Conservation (phyloP, 2,113 vertebrate genomes). For the Chionodraco myersi region DNA sequence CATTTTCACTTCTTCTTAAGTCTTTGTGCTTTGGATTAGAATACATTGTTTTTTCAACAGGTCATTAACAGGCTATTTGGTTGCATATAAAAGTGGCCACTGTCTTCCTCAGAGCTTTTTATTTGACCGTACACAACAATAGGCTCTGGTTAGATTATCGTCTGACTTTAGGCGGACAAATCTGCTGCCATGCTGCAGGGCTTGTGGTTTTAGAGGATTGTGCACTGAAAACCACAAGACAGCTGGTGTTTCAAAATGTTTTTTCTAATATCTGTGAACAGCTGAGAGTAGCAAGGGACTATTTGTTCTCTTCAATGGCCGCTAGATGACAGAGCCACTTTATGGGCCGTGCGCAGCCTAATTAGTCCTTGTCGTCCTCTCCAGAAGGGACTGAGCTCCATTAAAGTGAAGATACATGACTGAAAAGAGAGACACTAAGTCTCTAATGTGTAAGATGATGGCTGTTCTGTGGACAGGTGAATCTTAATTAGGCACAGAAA, state of each 20-base stretch:
- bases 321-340: constrained; percentile 85
- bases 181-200: constrained; percentile 48
- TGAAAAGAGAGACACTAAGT: constrained; percentile 64
- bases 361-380: constrained; percentile 80
- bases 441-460: constrained; percentile 50
- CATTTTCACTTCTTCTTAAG: not conserved
- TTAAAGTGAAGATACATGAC: constrained; percentile 71
- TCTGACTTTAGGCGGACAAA: constrained; percentile 50
- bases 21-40: constrained; percentile 16
- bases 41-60: constrained; percentile 39
- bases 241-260: constrained; percentile 78
- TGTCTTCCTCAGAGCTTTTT: constrained; percentile 40
- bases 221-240: constrained; percentile 73
- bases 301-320: constrained; percentile 76
- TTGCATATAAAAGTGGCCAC: constrained; percentile 45
- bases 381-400: constrained; percentile 60
- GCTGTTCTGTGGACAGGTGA: constrained; percentile 53
- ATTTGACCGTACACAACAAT: constrained; percentile 36
- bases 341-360: constrained; percentile 77
- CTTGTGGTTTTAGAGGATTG: constrained; percentile 77
- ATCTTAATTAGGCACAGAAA: constrained; percentile 26
- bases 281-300: constrained; percentile 80
- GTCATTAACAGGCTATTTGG: constrained; percentile 49
- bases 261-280: constrained; percentile 79
- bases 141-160: constrained; percentile 55